Conservation (phyloP, 2,797 vertebrate species). For the Onychomys leucogaster region DNA sequence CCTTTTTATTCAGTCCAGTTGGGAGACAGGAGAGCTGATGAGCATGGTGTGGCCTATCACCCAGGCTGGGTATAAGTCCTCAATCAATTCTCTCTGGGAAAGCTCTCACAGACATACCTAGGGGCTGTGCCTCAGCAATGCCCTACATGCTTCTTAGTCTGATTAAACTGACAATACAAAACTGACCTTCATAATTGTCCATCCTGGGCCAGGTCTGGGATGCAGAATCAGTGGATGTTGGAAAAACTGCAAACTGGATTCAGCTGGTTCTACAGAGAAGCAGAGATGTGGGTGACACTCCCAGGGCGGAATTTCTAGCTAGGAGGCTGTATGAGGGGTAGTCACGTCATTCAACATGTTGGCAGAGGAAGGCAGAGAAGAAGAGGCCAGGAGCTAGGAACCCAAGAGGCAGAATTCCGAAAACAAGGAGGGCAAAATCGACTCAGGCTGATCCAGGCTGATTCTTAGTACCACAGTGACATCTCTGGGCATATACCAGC, state of each 20-base stretch:
- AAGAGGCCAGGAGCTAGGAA: neutral
- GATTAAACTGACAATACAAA: neutral
- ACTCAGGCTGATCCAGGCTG: neutral
- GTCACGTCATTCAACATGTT: neutral
- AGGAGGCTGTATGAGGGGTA: fast-evolving
- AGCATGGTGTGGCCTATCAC: neutral
- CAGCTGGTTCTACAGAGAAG: neutral
- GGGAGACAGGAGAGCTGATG: too few species aligned
- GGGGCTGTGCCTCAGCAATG: neutral
- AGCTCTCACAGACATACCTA: neutral
- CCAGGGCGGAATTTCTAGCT: neutral
- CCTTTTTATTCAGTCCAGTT: neutral
- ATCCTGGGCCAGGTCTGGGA: neutral
- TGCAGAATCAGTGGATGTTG: neutral
- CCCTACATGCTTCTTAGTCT: neutral
- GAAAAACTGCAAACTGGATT: neutral
- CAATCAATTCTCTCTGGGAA: neutral
- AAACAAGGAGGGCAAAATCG: too few species aligned
- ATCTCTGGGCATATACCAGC: neutral
- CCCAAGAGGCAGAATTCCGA: neutral
- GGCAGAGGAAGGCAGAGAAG: neutral
- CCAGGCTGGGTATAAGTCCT: neutral
- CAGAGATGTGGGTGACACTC: fast-evolving
- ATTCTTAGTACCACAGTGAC: neutral
- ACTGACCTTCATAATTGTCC: too few species aligned